Conservation (phyloP, 2,113 vertebrate genomes). For the Anolis sagrei region DNA sequence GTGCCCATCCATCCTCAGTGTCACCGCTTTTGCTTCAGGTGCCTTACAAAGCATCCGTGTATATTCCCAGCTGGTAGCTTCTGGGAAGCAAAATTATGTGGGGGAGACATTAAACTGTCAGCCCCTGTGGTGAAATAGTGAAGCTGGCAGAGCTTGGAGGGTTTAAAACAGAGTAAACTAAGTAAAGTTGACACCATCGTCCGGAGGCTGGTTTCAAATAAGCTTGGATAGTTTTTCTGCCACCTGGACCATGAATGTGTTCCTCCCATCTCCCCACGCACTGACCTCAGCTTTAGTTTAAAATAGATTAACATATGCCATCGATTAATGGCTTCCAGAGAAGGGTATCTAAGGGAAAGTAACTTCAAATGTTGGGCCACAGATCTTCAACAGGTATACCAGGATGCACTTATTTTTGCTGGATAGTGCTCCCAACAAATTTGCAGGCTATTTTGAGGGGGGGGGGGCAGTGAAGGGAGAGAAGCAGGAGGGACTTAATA, state of each 20-base stretch:
- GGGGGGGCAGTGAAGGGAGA: no score
- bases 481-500: no score
- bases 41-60: background rate
- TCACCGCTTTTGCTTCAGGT: background rate
- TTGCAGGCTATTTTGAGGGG: no score
- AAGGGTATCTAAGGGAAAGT: background rate
- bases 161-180: slow-evolving; percentile 17
- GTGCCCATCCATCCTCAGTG: background rate
- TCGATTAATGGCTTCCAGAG: background rate
- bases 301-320: background rate
- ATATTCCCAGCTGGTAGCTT: background rate
- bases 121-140: background rate
- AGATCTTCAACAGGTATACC: background rate
- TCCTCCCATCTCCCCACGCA: no score
- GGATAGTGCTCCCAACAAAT: no score
- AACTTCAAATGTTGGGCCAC: background rate
- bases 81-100: background rate
- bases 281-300: background rate
- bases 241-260: background rate
- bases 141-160: background rate
- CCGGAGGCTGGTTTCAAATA: background rate
- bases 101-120: slow-evolving; percentile 4
- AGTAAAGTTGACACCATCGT: background rate
- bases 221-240: background rate
- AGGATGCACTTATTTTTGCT: no score